Evolutionary conservation across 2,113 vertebrate species (phyloP).

Genomic region (Oryzias woworae): DNA sequence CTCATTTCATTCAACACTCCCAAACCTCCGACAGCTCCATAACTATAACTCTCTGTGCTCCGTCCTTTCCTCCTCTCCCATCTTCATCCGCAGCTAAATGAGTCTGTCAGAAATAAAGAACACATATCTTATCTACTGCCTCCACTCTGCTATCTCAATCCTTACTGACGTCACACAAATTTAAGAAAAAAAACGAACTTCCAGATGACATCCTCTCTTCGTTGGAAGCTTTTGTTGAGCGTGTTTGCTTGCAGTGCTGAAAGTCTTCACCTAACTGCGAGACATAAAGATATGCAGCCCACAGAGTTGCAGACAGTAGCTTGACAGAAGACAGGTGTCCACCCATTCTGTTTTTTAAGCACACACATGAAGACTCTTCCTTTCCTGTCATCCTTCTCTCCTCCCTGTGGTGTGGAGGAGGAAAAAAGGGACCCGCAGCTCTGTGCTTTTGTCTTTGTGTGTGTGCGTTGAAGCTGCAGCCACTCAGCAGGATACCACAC

Average conservation of each 20-base stretch:
- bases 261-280: conserved; percentile 26
- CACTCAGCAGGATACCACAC: conserved; percentile 50
- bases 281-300: conserved; percentile 24
- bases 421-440: conserved; percentile 37
- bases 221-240: conserved; percentile 8
- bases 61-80: conserved; percentile 64
- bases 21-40: conserved; percentile 68
- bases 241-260: conserved; percentile 18
- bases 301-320: conserved; percentile 29
- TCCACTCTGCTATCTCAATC: conserved; percentile 61
- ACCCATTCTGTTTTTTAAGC: conserved; percentile 40
- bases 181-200: conserved; percentile 24
- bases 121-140: conserved; percentile 77
- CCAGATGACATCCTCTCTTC: not conserved
- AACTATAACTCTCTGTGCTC: conserved; percentile 71
- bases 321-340: conserved; percentile 69
- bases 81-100: conserved; percentile 73
- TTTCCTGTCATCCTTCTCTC: conserved; percentile 33
- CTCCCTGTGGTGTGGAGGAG: conserved; percentile 36
- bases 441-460: conserved; percentile 29
- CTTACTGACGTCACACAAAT: conserved; percentile 28
- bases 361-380: conserved; percentile 1
- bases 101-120: conserved; percentile 79
- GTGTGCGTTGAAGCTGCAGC: conserved; percentile 35
- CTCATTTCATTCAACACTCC: conserved; percentile 71